Percentiles rank a stretch among this genome's conserved stretches.
phyloP scores from a whole-genome alignment of 2,888 invertebrate species.

The Tortrix viridana region DNA sequence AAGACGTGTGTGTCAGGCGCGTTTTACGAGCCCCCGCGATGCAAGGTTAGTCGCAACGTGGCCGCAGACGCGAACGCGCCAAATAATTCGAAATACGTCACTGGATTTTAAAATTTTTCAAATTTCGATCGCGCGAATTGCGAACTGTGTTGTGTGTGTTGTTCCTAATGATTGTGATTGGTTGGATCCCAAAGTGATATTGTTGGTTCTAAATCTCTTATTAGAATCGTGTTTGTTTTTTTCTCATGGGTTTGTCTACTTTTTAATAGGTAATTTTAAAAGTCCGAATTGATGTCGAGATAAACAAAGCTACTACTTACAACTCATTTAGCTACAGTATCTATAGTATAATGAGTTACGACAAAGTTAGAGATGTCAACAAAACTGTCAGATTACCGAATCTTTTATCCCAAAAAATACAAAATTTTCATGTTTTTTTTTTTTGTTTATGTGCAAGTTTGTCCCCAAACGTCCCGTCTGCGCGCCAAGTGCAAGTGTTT shows the following conservation, averaged over 20 bases:
- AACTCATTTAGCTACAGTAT: background rate
- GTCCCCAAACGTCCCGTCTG: background rate
- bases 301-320: background rate
- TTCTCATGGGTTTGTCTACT: constrained; percentile 6
- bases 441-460: background rate
- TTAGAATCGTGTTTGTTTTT: constrained; percentile 17
- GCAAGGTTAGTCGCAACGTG: constrained; percentile 80
- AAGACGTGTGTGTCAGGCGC: constrained; percentile 57
- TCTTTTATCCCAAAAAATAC: background rate
- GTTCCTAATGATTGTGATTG: background rate
- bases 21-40: constrained; percentile 65
- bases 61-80: constrained; percentile 72
- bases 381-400: background rate
- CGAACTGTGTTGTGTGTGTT: constrained; percentile 9
- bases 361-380: background rate
- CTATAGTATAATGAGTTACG: background rate
- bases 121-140: constrained; percentile 18
- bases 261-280: background rate
- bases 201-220: background rate
- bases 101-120: constrained; percentile 29
- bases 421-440: background rate
- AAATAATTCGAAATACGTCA: constrained; percentile 51
- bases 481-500: constrained; percentile 69
- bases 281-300: background rate
- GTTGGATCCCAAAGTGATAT: background rate